phyloP scores from a whole-genome alignment of 2,797 vertebrate species.

The Echiichthys vipera region DNA sequence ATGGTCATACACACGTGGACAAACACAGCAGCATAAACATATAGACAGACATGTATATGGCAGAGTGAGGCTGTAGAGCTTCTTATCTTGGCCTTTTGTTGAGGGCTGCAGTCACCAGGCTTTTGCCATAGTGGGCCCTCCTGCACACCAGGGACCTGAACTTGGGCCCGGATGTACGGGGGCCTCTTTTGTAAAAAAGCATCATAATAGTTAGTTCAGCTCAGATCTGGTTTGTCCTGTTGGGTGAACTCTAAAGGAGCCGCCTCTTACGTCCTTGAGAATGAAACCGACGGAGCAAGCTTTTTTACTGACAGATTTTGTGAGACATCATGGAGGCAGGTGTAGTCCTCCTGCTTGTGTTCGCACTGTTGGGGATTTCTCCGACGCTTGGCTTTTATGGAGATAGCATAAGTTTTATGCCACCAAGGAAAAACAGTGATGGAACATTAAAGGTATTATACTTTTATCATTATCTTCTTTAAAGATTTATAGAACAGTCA shows the following conservation, averaged over 20 bases:
- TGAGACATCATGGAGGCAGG: slow-evolving; percentile 56
- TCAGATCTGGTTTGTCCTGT: slow-evolving; percentile 62
- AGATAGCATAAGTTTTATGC: slow-evolving; percentile 63
- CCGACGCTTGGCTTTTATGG: slow-evolving; percentile 55
- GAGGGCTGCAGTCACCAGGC: too few species aligned
- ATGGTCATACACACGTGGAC: too few species aligned
- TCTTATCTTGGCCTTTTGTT: too few species aligned
- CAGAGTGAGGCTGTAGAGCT: too few species aligned
- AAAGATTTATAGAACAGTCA: neutral
- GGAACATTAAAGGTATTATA: slow-evolving; percentile 58
- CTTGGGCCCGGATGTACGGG: too few species aligned
- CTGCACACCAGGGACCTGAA: too few species aligned
- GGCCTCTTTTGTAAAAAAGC: neutral
- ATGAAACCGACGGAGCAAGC: slow-evolving; percentile 8
- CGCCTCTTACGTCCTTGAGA: slow-evolving; percentile 18
- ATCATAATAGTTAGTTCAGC: neutral
- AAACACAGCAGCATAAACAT: too few species aligned
- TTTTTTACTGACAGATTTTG: neutral
- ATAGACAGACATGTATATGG: too few species aligned
- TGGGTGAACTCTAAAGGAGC: neutral
- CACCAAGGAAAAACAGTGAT: neutral
- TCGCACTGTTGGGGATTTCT: neutral
- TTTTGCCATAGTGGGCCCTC: too few species aligned
- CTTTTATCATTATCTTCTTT: neutral
- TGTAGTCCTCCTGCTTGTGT: slow-evolving; percentile 29